Conservation (phyloP, 1,140 invertebrate species). For the Caenorhabditis tropicalis region DNA sequence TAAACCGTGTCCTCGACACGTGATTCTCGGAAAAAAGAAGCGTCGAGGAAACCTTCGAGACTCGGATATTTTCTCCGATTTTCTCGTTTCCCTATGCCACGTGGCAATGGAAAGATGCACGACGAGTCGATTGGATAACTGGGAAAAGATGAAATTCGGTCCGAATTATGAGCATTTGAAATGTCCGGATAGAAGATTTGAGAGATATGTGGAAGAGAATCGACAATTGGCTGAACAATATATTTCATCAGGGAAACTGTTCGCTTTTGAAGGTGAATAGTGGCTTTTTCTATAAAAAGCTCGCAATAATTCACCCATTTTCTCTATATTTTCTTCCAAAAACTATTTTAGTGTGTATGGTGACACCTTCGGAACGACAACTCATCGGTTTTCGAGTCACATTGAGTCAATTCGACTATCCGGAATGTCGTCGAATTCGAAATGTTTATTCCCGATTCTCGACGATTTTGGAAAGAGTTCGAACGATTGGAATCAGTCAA, state of each 20-base stretch:
- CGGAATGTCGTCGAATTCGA: background rate
- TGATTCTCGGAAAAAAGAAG: background rate
- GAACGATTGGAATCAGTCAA: background rate
- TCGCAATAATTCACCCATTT: too few relatives aligned
- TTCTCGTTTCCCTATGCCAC: background rate
- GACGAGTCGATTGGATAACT: background rate
- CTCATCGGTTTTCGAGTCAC: constrained; percentile 22
- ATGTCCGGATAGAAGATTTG: background rate
- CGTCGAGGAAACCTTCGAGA: background rate
- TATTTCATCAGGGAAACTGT: background rate
- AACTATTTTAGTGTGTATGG: constrained; percentile 14
- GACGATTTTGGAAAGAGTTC: background rate
- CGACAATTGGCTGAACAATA: background rate
- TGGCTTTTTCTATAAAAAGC: too few relatives aligned
- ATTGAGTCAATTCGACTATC: background rate
- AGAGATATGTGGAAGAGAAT: background rate
- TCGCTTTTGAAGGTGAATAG: constrained; percentile 7
- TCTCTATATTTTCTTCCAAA: too few relatives aligned
- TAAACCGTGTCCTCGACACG: background rate
- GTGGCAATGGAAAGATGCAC: constrained; percentile 29
- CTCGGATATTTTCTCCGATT: background rate
- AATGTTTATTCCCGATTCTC: background rate
- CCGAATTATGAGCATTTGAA: constrained; percentile 9
- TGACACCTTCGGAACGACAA: background rate
- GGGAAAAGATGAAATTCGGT: constrained; percentile 6